Conservation (phyloP, 2,888 invertebrate genomes). For the Xestia ashworthii region DNA sequence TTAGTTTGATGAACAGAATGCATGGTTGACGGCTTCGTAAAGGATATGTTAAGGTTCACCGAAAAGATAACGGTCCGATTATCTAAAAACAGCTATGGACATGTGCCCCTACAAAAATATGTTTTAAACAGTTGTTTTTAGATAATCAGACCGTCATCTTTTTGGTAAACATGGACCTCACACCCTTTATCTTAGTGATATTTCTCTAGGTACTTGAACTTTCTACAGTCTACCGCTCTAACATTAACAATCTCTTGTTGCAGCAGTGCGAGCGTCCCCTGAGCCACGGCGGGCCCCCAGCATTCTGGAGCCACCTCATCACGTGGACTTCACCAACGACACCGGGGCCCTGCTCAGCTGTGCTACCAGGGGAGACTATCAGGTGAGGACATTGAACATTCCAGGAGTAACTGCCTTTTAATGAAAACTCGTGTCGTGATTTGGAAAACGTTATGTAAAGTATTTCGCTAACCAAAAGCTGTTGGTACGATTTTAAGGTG, state of each 20-base stretch:
- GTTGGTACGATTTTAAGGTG: background rate
- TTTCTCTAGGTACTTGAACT: background rate
- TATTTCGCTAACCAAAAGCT: background rate
- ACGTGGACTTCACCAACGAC: constrained; percentile 94
- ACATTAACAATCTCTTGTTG: constrained; percentile 69
- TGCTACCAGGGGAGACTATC: constrained; percentile 92
- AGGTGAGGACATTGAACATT: constrained; percentile 80
- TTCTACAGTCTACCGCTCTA: background rate
- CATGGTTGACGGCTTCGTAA: no score
- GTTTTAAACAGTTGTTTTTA: no score
- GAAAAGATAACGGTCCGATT: no score
- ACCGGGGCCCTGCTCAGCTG: constrained; percentile 93
- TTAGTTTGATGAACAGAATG: no score
- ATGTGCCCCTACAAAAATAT: no score
- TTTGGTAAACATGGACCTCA: no score
- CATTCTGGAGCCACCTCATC: constrained; percentile 93
- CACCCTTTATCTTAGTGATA: background rate
- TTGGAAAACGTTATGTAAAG: no score
- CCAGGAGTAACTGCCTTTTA: background rate
- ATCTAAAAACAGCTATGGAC: no score
- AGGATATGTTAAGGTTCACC: no score
- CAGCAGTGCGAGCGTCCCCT: constrained; percentile 88
- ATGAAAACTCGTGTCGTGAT: background rate
- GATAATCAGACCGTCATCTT: no score
- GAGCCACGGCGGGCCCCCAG: constrained; percentile 93